These are phyloP conservation scores for Dasypolia templi DNA, from an alignment of 2,888 invertebrate genomes.

Conservation along the genomic window DNA sequence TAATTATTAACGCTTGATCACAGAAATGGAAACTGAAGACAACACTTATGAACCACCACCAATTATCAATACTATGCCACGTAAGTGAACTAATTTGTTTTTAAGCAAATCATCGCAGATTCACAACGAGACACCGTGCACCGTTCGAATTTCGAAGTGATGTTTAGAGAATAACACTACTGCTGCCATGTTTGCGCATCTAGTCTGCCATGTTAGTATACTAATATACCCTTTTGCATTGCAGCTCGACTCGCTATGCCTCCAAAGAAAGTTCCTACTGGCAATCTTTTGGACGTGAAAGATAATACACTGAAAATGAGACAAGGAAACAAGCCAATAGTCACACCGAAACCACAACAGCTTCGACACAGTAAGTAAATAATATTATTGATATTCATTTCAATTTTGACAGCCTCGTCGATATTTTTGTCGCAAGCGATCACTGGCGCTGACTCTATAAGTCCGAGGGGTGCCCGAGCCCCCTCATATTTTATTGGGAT, in stretches of 20 bases:
- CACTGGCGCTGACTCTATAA: not conserved
- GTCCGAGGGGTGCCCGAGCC: too few relatives aligned
- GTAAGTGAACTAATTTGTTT: slow-evolving; percentile 33
- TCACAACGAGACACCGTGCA: not conserved
- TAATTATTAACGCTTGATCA: too few relatives aligned
- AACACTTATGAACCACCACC: slow-evolving; percentile 45
- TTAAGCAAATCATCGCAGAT: not conserved
- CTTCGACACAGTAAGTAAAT: slow-evolving; percentile 26
- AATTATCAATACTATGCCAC: slow-evolving; percentile 6
- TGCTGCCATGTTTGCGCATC: not conserved
- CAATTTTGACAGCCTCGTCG: not conserved
- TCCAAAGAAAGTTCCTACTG: slow-evolving; percentile 31
- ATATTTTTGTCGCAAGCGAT: not conserved
- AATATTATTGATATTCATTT: not conserved
- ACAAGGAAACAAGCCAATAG: slow-evolving; percentile 1
- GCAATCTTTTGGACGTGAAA: slow-evolving; percentile 18
- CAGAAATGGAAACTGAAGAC: slow-evolving; percentile 37
- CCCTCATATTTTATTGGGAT: too few relatives aligned
- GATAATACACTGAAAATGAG: slow-evolving; percentile 24
- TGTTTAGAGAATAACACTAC: not conserved
- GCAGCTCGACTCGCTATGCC: slow-evolving; percentile 37
- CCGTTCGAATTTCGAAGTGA: not conserved
- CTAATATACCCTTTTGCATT: not conserved
- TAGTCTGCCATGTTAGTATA: not conserved
- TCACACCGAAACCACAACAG: slow-evolving; percentile 31